Evolutionary conservation across 2,797 vertebrate species (phyloP), one percentile per base, ranked within the genome.

Genomic region (Pipistrellus nathusii): DNA sequence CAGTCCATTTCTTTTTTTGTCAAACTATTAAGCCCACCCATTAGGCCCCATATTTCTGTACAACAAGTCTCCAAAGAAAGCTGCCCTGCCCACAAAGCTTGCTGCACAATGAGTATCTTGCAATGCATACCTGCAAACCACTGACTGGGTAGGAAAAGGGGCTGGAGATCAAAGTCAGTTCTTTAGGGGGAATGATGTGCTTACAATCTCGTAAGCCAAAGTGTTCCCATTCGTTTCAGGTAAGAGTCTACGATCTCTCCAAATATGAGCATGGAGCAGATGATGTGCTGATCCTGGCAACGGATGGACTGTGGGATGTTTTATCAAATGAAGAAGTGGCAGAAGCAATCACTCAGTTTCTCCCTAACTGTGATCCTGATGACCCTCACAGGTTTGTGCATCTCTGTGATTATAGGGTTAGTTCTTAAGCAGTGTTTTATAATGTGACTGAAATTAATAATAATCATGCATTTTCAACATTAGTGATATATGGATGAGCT

Each of bases 261-360:
- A 98, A 99, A 97, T 98, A 98, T 0, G 99, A 99, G 64, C 99
- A 99, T 0, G 99, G 98, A 68, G 98, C 99, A 0, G 99, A 99
- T 95, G 99, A 99, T 51, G 99, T 99, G 62, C 98, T 99, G 90
- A 98, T 99, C 94, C 97, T 99, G 97, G 99, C 99, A 96, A 99
- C 99, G 1, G 99, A 99, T 15, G 99, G 99, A 69, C 99, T 99
- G 96, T 99, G 99, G 99, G 99, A 99, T 89, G 99, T 99, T 85
- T 98, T 99, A 90, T 99, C 99, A 84, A 99, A 99, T 97, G 99
- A 99, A 98, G 99, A 99, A 98, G 99, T 99, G 78, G 98, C 99
- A 15, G 99, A 99, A 97, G 98, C 99, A 0, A 97, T 99, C 97
- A 98, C 99, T 96, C 98, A 98, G 97, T 99, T 99, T 98, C 99